phyloP scores from a whole-genome alignment of 37 sponge, comb jelly and placozoan genomes.

The Chondrilla cf. caribensis region DNA sequence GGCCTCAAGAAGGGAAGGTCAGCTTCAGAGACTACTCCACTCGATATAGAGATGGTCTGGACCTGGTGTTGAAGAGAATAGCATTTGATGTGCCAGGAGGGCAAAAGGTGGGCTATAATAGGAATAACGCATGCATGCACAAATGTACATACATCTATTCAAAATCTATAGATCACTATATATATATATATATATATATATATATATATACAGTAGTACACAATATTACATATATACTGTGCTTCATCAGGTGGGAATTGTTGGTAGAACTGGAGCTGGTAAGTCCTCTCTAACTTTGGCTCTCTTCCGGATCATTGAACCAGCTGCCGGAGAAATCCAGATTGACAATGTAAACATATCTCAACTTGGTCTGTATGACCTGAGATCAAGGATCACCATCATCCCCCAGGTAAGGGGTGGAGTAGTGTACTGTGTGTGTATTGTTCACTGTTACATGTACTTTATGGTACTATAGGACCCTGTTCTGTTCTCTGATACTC shows the following conservation, averaged over 20 bases:
- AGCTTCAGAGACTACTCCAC: conserved; percentile 81
- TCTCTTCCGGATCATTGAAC: conserved; percentile 95
- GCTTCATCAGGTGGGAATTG: conserved; percentile 80
- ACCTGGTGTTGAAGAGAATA: conserved; percentile 84
- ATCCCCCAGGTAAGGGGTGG: conserved; percentile 86
- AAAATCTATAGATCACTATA: no score
- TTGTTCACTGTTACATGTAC: not conserved
- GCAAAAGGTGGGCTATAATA: conserved; percentile 59
- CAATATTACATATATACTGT: conserved; percentile 15
- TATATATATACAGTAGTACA: not conserved
- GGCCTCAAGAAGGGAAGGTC: conserved; percentile 86
- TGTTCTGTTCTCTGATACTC: conserved; percentile 90
- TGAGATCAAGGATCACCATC: conserved; percentile 91
- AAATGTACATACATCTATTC: not conserved
- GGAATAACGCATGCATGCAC: not conserved
- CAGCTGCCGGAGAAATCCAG: conserved; percentile 74
- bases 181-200: not conserved
- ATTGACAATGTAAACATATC: conserved; percentile 83
- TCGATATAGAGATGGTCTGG: conserved; percentile 88
- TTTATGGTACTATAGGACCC: conserved; percentile 75
- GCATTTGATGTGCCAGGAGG: conserved; percentile 72
- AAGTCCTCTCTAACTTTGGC: conserved; percentile 95
- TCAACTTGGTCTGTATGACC: conserved; percentile 81
- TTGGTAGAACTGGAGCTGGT: conserved; percentile 97
- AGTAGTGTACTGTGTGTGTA: not conserved